Base-by-base conservation (phyloP, 2,113 vertebrate species). In the Coregonus clupeaformis region DNA sequence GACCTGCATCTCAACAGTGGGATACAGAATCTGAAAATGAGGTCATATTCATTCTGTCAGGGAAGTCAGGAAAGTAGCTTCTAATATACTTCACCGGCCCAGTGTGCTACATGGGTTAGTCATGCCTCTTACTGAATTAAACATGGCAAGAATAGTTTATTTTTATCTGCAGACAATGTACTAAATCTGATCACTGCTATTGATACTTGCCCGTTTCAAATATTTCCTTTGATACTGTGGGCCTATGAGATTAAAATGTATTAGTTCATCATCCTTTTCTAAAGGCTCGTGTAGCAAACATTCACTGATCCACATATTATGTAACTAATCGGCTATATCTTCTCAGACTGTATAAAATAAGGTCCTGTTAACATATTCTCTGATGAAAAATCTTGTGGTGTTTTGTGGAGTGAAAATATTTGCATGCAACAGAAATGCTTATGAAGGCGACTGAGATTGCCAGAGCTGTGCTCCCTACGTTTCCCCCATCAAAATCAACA, bases 161-260 rank as follows among this genome's bases (percentile, higher is more conserved):
- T 90, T 90, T 42, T 92, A 91, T 91, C 88, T 87, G 27, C 82
- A 87, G 86, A 85, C 89, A 86, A 89, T 84, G 80, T 85, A 74
- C 83, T 87, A 86, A 88, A 90, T 90, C 82, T 89, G 85, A 89
- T 84, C 84, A 89, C 79, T 77, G 86, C 84, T 88, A 82, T 79
- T 66, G 71, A 85, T 77, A 81, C 83, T 81, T 68, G 16, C 80
- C 77, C 82, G 82, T 86, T 88, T 85, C 82, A 88, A 88, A 88
- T 84, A 76, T 77, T 73, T 77, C 74, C 86, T 90, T 87, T 89
- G 87, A 90, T 90, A 85, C 79, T 68, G 68, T 71, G 79, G 72
- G 71, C 77, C 55, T 64, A 75, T 74, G 76, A 82, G 83, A 81
- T 86, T 88, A 84, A 88, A 84, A 89, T 88, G 77, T 65, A 78